phyloP scores from a whole-genome alignment of 2,113 vertebrate genomes.

The Hemiprocne comata region DNA sequence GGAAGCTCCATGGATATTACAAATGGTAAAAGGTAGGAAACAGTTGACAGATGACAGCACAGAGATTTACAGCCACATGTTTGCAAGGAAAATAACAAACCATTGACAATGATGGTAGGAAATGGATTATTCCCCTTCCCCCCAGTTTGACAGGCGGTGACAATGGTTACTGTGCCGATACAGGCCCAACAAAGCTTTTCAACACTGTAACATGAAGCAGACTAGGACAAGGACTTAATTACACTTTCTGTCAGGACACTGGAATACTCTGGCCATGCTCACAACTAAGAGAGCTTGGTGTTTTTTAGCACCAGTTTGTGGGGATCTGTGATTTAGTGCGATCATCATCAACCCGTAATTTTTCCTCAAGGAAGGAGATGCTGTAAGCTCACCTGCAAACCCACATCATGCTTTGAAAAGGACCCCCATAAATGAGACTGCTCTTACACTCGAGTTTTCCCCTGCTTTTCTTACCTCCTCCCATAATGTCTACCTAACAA shows the following conservation, averaged over 20 bases:
- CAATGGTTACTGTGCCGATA: constrained; percentile 35
- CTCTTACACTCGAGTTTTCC: neutral
- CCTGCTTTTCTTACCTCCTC: neutral
- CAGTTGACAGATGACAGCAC: neutral
- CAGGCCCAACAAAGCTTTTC: constrained; percentile 43
- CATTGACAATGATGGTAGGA: constrained; percentile 20
- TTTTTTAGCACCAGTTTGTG: neutral
- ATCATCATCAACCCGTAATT: neutral
- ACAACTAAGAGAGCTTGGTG: neutral
- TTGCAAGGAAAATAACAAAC: constrained; percentile 49
- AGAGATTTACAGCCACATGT: neutral
- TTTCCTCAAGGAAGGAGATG: neutral
- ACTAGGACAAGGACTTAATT: constrained; percentile 42
- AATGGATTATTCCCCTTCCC: constrained; percentile 43
- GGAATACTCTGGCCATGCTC: neutral
- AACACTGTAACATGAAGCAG: constrained; percentile 34
- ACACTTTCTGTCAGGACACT: neutral
- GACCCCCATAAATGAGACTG: neutral
- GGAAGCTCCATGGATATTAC: constrained; percentile 3
- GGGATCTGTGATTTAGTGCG: neutral
- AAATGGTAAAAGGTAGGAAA: constrained; percentile 17
- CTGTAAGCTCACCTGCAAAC: neutral
- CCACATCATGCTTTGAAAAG: neutral
- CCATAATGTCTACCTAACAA: neutral
- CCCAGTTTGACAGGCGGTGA: constrained; percentile 37